These are phyloP conservation scores for Leptodactylus fallax DNA, from an alignment of 2,797 vertebrate genomes.

Conservation along the genomic window DNA sequence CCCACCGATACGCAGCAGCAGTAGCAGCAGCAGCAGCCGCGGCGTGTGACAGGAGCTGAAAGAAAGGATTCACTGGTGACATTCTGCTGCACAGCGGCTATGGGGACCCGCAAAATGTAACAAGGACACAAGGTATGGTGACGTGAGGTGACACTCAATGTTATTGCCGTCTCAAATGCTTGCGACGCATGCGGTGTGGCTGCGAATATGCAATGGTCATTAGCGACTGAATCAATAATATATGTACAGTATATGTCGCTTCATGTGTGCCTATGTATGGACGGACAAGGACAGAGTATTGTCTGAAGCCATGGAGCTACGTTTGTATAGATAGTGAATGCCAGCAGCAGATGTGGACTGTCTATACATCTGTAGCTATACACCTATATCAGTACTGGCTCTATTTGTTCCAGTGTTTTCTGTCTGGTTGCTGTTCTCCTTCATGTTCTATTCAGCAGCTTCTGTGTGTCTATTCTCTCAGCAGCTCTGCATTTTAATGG, in stretches of 20 bases:
- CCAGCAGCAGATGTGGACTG: too few species aligned
- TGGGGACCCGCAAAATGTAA: constrained; percentile 12
- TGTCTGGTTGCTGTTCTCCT: too few species aligned
- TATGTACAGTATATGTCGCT: too few species aligned
- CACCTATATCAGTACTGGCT: too few species aligned
- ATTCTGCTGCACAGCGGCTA: constrained; percentile 2
- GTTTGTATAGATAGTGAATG: too few species aligned
- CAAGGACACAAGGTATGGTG: constrained; percentile 21
- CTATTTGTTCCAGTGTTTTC: too few species aligned
- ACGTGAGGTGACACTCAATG: background rate
- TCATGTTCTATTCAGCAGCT: too few species aligned
- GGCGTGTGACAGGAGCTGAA: constrained; percentile 1
- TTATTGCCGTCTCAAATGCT: background rate
- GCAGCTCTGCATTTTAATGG: too few species aligned
- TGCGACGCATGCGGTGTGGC: background rate
- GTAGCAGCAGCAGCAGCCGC: constrained; percentile 7
- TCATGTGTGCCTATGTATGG: background rate
- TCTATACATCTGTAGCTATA: too few species aligned
- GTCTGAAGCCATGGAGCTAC: too few species aligned
- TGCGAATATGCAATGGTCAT: background rate
- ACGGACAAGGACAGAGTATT: too few species aligned
- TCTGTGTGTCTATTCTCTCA: too few species aligned
- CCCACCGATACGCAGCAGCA: constrained; percentile 1
- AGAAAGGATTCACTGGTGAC: constrained; percentile 7
- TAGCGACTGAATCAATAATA: background rate